phyloP scores from a whole-genome alignment of 2,888 invertebrate species.

The Campopleginae sp. region DNA sequence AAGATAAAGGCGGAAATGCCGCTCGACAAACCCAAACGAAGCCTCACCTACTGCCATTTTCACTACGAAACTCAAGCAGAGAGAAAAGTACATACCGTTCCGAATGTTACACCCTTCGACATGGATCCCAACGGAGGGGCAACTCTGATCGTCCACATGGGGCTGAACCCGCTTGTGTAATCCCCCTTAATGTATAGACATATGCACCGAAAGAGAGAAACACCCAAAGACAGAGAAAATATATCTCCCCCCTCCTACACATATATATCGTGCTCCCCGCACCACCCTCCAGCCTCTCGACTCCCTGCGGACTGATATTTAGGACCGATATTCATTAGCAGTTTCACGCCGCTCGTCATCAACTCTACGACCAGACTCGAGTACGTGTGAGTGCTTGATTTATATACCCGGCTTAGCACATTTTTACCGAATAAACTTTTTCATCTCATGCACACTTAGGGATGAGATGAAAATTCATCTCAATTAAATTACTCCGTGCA shows the following conservation, averaged over 20 bases:
- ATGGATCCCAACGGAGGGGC: constrained; percentile 60
- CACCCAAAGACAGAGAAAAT: constrained; percentile 35
- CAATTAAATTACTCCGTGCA: neutral
- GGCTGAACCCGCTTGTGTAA: constrained; percentile 73
- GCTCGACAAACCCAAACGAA: neutral
- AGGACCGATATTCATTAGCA: constrained; percentile 84
- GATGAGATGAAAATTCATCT: constrained; percentile 1
- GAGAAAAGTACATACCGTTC: constrained; percentile 49
- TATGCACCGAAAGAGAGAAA: constrained; percentile 76
- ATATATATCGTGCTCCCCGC: constrained; percentile 47
- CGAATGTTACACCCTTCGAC: constrained; percentile 62
- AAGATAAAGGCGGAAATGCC: neutral
- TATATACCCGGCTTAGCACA: constrained; percentile 1
- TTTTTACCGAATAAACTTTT: neutral
- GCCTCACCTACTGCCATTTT: neutral
- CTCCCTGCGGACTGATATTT: constrained; percentile 83
- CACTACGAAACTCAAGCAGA: neutral
- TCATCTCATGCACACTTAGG: neutral
- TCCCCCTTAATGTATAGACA: constrained; percentile 80
- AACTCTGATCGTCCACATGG: constrained; percentile 45
- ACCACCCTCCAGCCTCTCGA: constrained; percentile 49
- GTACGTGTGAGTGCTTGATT: constrained; percentile 31
- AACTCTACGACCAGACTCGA: constrained; percentile 67
- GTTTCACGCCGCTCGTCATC: constrained; percentile 78
- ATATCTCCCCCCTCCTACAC: constrained; percentile 51